Base-by-base conservation (phyloP, 30 jellyfish, hydroid and myxozoan genomes). In the Aurelia coerulea region DNA sequence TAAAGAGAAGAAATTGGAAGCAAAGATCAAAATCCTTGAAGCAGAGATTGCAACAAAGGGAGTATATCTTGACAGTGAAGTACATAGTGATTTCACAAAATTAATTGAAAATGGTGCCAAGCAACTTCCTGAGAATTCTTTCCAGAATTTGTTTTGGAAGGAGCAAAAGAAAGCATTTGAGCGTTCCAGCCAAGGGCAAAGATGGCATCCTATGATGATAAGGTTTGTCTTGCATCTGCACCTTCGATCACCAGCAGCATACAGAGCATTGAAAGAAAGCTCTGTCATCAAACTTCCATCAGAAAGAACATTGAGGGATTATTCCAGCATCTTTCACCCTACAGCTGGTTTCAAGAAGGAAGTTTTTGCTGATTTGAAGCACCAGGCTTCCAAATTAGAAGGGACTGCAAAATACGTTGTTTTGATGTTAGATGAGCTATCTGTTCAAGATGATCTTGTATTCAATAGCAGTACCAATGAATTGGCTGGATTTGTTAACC, bases 161-260 rank as follows among this genome's bases (percentile, higher is more conserved):
- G 90, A 79, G 81, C 80, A 79, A 56, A 64, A 67, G 34, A 79
- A 56, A 67, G 90, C 90, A 64, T 79, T 79, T 79, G 74, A 39
- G 62, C 49, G 31, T 63, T 79, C 73, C 80, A 79, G 37, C 53
- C 35, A 37, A 18, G 87, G 68, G 54, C 54, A 76, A 23, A 56
- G 73, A 32, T 76, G 87, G 87, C 87, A 76, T 59, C 87, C 65
- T 32, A 79, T 79, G 81, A 67, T 79, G 80, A 81, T 81, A 65
- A 68, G 91, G 53, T 81, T 81, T 81, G 91, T 78, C 65, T 68
- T 81, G 53, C 83, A 81, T 81, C 46, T 81, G 62, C 91, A 65
- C 46, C 49, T 81, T 14, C 70, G 73, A 68, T 81, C 83, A 18
- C 91, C 83, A 39, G 49, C 91, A 81, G 83, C 91, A 13, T 67